Base-by-base conservation (phyloP, 2,797 vertebrate genomes). In the Microctenopoma steveboyesi region DNA sequence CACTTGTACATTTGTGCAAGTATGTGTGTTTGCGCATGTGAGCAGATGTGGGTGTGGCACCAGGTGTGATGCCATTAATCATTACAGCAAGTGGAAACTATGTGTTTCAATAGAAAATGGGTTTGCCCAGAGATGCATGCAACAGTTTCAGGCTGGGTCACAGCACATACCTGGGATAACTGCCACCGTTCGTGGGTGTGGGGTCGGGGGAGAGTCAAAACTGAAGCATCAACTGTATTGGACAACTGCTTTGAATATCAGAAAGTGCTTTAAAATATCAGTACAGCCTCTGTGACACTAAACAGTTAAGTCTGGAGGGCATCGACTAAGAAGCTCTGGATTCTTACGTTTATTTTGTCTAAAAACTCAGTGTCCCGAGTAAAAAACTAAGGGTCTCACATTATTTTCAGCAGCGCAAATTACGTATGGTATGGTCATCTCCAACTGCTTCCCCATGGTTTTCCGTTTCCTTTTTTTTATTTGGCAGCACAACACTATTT, bases 31-130 rank as follows among this genome's bases (percentile, higher is more conserved):
- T 74, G 18, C 73, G 60, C 37, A 56, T 78, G 65, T 45, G 78
- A 72, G 74, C 51, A 63, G 69, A 71, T 51, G 72, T 77, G 48
- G 87, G 87, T 74, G 83, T 68, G 70, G 87, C 79, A 64, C 74
- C 91, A 92, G 92, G 91, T 93, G 91, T 88, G 83, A 88, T 80
- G 48, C 82, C 59, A 91, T 90, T 90, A 89, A 90, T 90, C 80
- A 88, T 87, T 77, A 82, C 74, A 48, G 71, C 67, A 64, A 91
- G 87, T 91, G 90, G 91, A 93, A 94, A 93, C 58, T 88, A 89
- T 93, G 87, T 73, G 69, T 83, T 77, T 77, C 13, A 66, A 62
- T 86, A 86, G 89, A 90, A 92, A 91, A 91, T 69, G 76, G 86
- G 85, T 72, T 89, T 86, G 87, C 69, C 86, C 69, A 69, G 85